Evolutionary conservation across 2,888 invertebrate genomes (phyloP).

Genomic region (Trypoxylon attenuatum): DNA sequence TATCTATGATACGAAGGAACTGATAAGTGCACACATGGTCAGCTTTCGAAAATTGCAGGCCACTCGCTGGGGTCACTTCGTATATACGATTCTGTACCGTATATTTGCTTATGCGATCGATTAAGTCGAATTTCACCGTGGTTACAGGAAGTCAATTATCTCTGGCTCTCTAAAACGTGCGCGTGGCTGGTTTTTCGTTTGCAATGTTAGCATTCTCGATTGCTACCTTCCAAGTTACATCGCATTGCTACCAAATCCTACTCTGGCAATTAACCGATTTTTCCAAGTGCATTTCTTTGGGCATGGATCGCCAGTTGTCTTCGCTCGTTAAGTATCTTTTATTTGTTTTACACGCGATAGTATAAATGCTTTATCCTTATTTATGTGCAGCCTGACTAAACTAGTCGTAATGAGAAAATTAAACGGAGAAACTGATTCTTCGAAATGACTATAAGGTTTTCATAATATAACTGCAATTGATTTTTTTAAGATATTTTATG

Average conservation of each 20-base stretch:
- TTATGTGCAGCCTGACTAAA: too few species aligned
- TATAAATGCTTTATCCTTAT: too few species aligned
- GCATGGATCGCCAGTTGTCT: constrained; percentile 4
- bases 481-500: too few species aligned
- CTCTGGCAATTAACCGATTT: constrained; percentile 7
- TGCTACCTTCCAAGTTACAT: too few species aligned
- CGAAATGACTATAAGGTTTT: too few species aligned
- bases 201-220: too few species aligned
- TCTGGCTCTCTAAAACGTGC: background rate
- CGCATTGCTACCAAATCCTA: background rate
- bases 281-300: constrained; percentile 2
- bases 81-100: too few species aligned
- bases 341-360: too few species aligned
- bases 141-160: constrained; percentile 34
- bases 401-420: too few species aligned
- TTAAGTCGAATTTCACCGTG: constrained; percentile 37
- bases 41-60: constrained; percentile 33
- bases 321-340: background rate
- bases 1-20: constrained; percentile 3
- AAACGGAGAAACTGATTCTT: too few species aligned
- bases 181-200: too few species aligned
- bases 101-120: constrained; percentile 24
- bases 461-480: too few species aligned
- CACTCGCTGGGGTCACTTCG: constrained; percentile 16
- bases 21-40: background rate